These are phyloP conservation scores for Drosophila serrata DNA, from an alignment of 1,140 invertebrate species.

Conservation along the genomic window DNA sequence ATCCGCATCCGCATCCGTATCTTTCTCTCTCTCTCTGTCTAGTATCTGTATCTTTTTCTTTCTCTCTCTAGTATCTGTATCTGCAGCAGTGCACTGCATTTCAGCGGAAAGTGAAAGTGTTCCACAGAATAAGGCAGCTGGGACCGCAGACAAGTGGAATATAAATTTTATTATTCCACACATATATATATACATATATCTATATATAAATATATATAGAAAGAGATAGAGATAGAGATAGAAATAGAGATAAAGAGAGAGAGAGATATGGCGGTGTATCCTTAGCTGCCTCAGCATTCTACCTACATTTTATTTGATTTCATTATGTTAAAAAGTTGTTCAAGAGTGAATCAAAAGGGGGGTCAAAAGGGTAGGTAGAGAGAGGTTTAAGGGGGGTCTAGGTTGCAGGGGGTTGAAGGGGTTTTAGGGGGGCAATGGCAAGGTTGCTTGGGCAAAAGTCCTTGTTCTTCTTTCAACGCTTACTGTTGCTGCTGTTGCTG, in stretches of 20 bases:
- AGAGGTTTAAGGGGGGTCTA: not conserved
- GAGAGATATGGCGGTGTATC: conserved; percentile 7
- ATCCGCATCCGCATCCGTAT: not conserved
- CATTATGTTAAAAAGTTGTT: conserved; percentile 83
- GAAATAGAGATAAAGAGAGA: not conserved
- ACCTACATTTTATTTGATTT: conserved; percentile 84
- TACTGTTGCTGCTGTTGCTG: conserved; percentile 11
- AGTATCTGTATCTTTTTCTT: conserved; percentile 13
- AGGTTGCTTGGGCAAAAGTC: conserved; percentile 47
- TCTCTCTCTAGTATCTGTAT: conserved; percentile 7
- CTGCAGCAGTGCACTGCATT: conserved; percentile 26
- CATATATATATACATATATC: conserved; percentile 6
- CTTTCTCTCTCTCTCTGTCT: not conserved
- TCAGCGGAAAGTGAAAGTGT: conserved; percentile 64
- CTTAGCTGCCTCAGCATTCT: conserved; percentile 64
- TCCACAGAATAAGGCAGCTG: conserved; percentile 39
- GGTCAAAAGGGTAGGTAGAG: not conserved
- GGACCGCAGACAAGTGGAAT: conserved; percentile 62
- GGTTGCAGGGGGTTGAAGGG: not conserved
- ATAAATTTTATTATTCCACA: conserved; percentile 69
- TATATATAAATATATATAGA: not conserved
- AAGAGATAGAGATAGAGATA: not conserved
- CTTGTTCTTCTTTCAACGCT: conserved; percentile 32
- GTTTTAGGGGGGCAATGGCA: conserved; percentile 16
- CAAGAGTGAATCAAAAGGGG: conserved; percentile 70